Evolutionary conservation across 1,140 invertebrate genomes (phyloP).

Genomic region (Hylyphantes graminicola): DNA sequence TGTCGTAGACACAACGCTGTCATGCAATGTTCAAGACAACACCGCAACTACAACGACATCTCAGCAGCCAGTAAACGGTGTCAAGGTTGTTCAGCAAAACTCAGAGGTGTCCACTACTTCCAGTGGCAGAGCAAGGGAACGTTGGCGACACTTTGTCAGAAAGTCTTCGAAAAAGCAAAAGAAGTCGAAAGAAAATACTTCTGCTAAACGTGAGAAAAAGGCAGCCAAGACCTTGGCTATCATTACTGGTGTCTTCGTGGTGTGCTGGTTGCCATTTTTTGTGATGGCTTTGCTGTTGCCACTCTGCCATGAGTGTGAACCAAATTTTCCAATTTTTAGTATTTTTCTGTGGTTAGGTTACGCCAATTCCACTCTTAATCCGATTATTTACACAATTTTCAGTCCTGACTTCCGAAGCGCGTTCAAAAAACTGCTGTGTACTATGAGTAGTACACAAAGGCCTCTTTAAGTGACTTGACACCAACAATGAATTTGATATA

Average conservation of each 20-base stretch:
- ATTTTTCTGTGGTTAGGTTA: slow-evolving; percentile 91
- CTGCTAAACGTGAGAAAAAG: slow-evolving; percentile 81
- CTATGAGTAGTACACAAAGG: slow-evolving; percentile 10
- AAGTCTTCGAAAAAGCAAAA: slow-evolving; percentile 60
- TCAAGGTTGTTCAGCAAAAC: not conserved
- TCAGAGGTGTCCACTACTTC: slow-evolving; percentile 10
- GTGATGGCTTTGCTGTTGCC: slow-evolving; percentile 88
- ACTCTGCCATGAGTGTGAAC: slow-evolving; percentile 80
- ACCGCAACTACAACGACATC: slow-evolving; percentile 44
- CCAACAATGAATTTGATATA: not conserved
- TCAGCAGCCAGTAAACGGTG: slow-evolving; percentile 34
- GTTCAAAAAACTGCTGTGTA: slow-evolving; percentile 55
- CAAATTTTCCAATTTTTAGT: slow-evolving; percentile 81
- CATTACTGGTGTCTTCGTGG: slow-evolving; percentile 82
- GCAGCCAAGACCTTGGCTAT: slow-evolving; percentile 70
- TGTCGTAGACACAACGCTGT: slow-evolving; percentile 36
- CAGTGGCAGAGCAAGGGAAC: slow-evolving; percentile 2
- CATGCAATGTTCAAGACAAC: slow-evolving; percentile 8
- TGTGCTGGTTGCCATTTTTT: slow-evolving; percentile 95
- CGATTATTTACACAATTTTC: slow-evolving; percentile 84
- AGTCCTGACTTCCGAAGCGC: slow-evolving; percentile 62
- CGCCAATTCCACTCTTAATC: slow-evolving; percentile 90
- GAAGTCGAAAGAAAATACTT: slow-evolving; percentile 24
- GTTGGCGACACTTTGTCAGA: slow-evolving; percentile 19
- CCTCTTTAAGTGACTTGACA: not conserved